Evolutionary conservation across 92 coral and sea anemone species (phyloP), one percentile per base, ranked within the genome.

Genomic region (Epizoanthus stellaris): DNA sequence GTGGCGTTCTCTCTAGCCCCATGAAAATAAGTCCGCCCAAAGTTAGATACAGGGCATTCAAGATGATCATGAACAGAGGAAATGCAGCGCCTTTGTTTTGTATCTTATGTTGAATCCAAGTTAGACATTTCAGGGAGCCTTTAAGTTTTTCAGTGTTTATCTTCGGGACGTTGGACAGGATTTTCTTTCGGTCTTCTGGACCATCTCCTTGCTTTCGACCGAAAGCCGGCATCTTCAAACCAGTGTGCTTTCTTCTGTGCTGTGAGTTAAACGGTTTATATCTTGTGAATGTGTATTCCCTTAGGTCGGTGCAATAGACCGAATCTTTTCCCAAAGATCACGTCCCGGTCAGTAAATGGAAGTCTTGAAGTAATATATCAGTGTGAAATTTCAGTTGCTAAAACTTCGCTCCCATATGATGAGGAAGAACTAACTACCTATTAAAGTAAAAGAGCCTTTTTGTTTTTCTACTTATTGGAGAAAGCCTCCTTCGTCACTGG

Each of bases 11-110:
- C 61, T 95, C 98, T 0, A 95, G 34, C 3, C 87, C 87, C 94
- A 93, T 91, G 45, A 95, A 95, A 10, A 91, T 58, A 12, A 91
- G 69, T 17, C 96, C 98, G 5, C 98, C 98, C 49, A 95, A 75
- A 38, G 92, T 88, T 3, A 95, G 91, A 58, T 93, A 95, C 42
- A 93, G 9, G 3, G 90, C 88, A 82, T 95, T 95, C 15, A 93
- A 68, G 3, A 87, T 20, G 16, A 95, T 71, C 93, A 95, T 86
- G n/a, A 93, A 89, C n/a, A 95, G 85, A 0, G 98, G 98, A 80
- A 94, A 94, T 0, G 88, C 72, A 11, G 93, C 93, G 0, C 95
- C 98, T 36, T 82, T 88, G 75, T 82, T 90, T 52, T 88, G 84
- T n/a, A 94, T 88, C 73, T 89, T 94, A 67, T 86, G 88, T 59